These are phyloP conservation scores for Myiozetetes cayanensis DNA, from an alignment of 2,113 vertebrate species.

Conservation along the genomic window DNA sequence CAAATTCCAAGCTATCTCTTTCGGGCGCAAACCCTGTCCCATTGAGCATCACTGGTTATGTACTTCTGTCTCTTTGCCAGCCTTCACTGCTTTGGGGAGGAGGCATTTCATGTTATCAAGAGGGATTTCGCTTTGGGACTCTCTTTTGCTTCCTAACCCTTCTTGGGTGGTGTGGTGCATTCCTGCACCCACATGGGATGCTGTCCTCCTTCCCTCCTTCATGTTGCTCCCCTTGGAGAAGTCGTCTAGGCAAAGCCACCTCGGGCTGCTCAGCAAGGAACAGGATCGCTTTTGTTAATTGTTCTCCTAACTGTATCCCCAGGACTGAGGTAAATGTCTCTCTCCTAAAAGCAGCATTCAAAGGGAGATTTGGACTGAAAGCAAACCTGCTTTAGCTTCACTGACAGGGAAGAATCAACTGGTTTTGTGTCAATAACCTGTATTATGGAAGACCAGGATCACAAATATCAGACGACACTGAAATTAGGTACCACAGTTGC, in stretches of 20 bases:
- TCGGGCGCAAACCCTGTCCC: background rate
- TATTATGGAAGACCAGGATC: background rate
- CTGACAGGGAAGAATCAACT: background rate
- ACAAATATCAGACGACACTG: background rate
- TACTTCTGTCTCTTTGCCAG: background rate
- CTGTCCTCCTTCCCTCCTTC: background rate
- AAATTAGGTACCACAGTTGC: background rate
- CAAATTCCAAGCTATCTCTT: background rate
- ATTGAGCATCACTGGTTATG: fast-evolving
- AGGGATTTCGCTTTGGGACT: background rate
- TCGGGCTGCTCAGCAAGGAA: background rate
- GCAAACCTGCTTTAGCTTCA: background rate
- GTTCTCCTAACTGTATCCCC: background rate
- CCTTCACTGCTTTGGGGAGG: background rate
- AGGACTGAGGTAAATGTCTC: background rate
- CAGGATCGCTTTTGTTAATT: background rate
- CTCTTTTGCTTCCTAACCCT: background rate
- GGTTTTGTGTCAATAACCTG: background rate
- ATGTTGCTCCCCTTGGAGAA: background rate
- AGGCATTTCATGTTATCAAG: background rate
- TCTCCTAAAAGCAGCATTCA: background rate
- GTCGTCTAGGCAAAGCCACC: background rate
- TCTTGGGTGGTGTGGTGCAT: background rate
- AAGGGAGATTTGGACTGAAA: background rate
- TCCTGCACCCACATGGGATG: background rate